Evolutionary conservation across 2,113 vertebrate species (phyloP), one percentile per base, ranked within the genome.

Genomic region (Gnathonemus echidnorhynchus): DNA sequence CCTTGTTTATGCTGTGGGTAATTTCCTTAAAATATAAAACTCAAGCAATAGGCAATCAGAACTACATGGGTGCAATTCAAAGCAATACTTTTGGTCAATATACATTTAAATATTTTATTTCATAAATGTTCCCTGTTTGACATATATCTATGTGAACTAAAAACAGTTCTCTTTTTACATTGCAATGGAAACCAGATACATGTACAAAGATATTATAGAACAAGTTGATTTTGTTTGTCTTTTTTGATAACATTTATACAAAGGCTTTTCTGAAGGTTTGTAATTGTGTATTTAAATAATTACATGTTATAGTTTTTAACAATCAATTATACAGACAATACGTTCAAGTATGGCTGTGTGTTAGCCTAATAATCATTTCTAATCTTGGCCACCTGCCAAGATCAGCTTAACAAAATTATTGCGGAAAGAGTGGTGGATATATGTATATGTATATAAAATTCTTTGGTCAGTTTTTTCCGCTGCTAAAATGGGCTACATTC

Each of bases 41-140:
- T 85, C 83, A 0, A 46, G 42, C 46, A 48, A 27, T 46, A 9
- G 42, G 1, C 24, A 88, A 49, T 70, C 88, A 49, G 5, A 70
- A 48, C 39, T 9, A 48, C 45, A 5, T 35, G 42, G 13, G 2
- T 17, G 48, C 48, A 9, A 74, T 35, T 74, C 45, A 88, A 62
- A 7, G 19, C n/a, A 27, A 74, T 74, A n/a, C 58, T 31, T 88
- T 46, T 45, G n/a, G 88, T 53, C 88, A 89, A 89, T 56, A 84
- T 56, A 89, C 80, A 89, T 83, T 89, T 50, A 49, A 89, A 70
- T 58, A 85, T 84, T 89, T 89, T 86, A 85, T 89, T 89, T 89
- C 21, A 62, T 85, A 85, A 19, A 50, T 85, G 77, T 45, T 86
- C 5, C 84, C 27, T 89, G 74, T 77, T 39, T 89, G 80, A 62